Evolutionary conservation across 2,113 vertebrate species (phyloP).

Genomic region (Pseudopodoces humilis): DNA sequence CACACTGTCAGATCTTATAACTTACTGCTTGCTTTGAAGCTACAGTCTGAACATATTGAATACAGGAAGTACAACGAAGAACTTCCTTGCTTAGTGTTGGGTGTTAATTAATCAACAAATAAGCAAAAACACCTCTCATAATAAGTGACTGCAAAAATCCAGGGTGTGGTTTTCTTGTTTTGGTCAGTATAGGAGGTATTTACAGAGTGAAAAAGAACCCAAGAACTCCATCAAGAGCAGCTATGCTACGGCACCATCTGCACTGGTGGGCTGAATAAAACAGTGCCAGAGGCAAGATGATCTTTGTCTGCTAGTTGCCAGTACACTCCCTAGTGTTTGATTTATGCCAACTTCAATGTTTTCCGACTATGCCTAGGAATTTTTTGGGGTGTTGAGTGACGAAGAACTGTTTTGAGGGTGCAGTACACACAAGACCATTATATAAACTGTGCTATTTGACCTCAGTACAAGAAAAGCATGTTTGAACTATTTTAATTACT

Average conservation of each 20-base stretch:
- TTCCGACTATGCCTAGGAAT: not conserved
- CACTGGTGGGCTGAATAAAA: not conserved
- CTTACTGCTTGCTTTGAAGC: not conserved
- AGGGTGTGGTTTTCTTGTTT: not conserved
- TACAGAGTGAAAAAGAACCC: not conserved
- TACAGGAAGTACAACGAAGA: not conserved
- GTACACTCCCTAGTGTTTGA: not conserved
- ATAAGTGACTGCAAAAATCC: rapidly evolving
- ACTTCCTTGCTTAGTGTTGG: not conserved
- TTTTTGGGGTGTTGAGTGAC: not conserved
- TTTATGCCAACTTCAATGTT: not conserved
- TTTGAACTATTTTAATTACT: not conserved
- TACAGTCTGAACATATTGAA: not conserved
- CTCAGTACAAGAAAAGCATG: not conserved
- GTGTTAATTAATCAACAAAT: not conserved
- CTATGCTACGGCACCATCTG: not conserved
- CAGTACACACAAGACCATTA: not conserved
- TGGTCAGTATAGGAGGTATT: not conserved
- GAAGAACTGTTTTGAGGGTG: not conserved
- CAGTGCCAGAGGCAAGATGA: not conserved
- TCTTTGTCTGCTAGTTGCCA: not conserved
- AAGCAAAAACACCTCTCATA: not conserved
- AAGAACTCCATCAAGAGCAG: not conserved
- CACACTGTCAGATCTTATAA: not conserved
- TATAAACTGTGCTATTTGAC: not conserved